These are phyloP conservation scores for Anoura caudifer DNA, from an alignment of 2,113 vertebrate genomes.

Conservation along the genomic window DNA sequence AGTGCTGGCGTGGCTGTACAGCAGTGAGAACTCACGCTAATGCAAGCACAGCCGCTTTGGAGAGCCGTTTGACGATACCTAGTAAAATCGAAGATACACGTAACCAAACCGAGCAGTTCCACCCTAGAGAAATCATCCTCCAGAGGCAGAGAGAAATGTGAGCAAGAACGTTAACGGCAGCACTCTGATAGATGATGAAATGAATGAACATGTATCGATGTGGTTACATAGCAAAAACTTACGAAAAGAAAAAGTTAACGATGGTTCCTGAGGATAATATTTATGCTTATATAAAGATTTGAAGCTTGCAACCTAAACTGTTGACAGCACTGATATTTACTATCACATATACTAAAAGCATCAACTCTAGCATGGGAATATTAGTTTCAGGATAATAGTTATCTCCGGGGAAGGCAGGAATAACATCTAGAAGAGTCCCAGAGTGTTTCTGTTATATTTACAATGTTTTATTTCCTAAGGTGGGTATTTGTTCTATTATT, in stretches of 20 bases:
- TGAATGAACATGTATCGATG: not conserved
- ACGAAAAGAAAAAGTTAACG: not conserved
- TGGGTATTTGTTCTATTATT: not conserved
- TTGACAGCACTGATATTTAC: not conserved
- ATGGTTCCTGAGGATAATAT: not conserved
- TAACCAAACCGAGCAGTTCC: not conserved
- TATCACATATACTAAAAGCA: not conserved
- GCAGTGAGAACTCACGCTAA: not conserved
- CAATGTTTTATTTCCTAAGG: not conserved
- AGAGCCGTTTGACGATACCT: not conserved
- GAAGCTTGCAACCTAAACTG: not conserved
- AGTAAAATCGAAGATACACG: not conserved
- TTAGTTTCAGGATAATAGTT: not conserved
- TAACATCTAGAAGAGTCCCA: not conserved
- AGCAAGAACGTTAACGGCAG: not conserved
- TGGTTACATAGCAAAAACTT: not conserved
- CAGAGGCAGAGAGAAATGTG: not conserved
- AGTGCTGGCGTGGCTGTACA: not conserved
- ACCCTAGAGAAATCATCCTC: not conserved
- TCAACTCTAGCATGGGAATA: not conserved
- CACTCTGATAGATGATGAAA: not conserved
- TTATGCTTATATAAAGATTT: not conserved
- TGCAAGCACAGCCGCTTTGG: not conserved
- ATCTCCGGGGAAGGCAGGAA: not conserved
- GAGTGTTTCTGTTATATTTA: not conserved